A percentile compares a stretch with the other conserved stretches of the same genome.
Conservation (phyloP, 2,888 invertebrate species). For the Mesorhabditis belari region DNA sequence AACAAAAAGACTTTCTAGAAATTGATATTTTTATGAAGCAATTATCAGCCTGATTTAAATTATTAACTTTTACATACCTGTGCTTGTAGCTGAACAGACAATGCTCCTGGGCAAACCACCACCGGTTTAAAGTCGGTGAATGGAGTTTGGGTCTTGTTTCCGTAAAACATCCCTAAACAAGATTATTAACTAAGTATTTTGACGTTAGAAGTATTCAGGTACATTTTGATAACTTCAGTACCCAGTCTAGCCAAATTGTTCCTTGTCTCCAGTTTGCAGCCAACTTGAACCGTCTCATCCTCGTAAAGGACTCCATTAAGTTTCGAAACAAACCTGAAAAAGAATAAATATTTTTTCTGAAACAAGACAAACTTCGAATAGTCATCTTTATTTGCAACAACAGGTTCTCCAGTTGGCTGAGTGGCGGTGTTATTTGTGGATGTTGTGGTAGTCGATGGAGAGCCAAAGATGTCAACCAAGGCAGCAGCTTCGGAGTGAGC, state of each 20-base stretch:
- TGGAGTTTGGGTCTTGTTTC: conserved; percentile 68
- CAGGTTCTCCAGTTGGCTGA: conserved; percentile 3
- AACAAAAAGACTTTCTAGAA: too few species aligned
- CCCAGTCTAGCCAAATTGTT: conserved; percentile 82
- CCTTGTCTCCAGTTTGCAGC: conserved; percentile 74
- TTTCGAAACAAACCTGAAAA: conserved; percentile 76
- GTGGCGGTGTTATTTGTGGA: conserved; percentile 11
- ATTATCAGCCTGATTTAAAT: background rate
- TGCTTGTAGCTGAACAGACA: conserved; percentile 66
- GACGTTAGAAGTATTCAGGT: background rate
- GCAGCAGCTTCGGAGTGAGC: conserved; percentile 1
- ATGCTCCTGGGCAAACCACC: conserved; percentile 68
- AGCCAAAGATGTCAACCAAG: conserved; percentile 10
- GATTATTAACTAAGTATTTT: conserved; percentile 56
- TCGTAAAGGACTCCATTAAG: conserved; percentile 97
- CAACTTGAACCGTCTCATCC: conserved; percentile 90
- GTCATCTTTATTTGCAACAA: conserved; percentile 18
- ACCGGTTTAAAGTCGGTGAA: conserved; percentile 66
- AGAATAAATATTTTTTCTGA: too few species aligned
- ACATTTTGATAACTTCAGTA: background rate
- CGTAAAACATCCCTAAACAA: conserved; percentile 95
- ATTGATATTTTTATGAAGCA: too few species aligned
- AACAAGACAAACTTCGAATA: conserved; percentile 19
- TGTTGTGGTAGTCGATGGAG: conserved; percentile 7
- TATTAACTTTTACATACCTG: conserved; percentile 61